phyloP scores from a whole-genome alignment of 2,797 vertebrate genomes.

The Borostomias antarcticus region DNA sequence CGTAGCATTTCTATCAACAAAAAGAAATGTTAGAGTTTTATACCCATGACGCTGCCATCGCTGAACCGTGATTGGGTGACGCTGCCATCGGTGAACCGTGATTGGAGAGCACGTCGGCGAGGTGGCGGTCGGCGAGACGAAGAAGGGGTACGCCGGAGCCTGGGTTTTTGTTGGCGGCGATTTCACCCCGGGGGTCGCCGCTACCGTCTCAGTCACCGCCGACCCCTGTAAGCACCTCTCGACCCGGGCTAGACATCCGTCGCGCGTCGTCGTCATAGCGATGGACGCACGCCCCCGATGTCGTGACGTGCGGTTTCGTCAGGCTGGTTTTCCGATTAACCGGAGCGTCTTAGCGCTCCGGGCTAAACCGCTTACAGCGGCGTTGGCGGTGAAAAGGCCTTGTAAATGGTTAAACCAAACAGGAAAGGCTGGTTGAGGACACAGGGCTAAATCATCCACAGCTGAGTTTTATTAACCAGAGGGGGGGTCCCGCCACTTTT shows the following conservation, averaged over 20 bases:
- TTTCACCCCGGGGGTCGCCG: too few species aligned
- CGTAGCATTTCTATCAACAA: too few species aligned
- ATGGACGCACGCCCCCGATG: conserved; percentile 21
- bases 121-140: too few species aligned
- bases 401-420: conserved; percentile 71
- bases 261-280: conserved; percentile 27
- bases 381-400: conserved; percentile 46
- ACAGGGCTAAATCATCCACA: conserved; percentile 56
- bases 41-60: too few species aligned
- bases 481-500: conserved; percentile 63
- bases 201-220: too few species aligned
- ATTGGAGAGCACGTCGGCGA: conserved; percentile 71
- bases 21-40: too few species aligned
- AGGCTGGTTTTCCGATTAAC: conserved; percentile 63
- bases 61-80: too few species aligned
- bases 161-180: too few species aligned
- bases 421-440: conserved; percentile 59
- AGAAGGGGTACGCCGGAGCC: too few species aligned
- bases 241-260: conserved; percentile 7
- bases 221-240: not conserved
- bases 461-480: conserved; percentile 56
- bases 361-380: conserved; percentile 35
- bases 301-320: conserved; percentile 14
- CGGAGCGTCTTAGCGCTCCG: conserved; percentile 38
- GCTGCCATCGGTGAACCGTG: too few species aligned